Evolutionary conservation across 2,797 vertebrate genomes (phyloP), one percentile per base, ranked within the genome.

Genomic region (Sorex maritimensis): DNA sequence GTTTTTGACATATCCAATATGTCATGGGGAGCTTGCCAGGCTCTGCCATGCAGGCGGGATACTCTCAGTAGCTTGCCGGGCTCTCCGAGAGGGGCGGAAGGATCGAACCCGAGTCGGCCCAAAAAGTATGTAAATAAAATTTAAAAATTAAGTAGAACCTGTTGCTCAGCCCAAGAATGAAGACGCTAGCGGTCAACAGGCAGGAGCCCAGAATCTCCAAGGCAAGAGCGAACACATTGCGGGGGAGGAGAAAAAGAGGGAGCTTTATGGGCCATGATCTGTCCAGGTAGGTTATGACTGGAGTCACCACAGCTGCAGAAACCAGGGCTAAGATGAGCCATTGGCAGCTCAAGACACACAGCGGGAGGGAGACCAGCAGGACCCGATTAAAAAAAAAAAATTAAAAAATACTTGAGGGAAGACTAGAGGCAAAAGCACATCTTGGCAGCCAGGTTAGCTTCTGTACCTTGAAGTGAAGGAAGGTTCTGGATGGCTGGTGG

Each of bases 381-480:
- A 52, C 11, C 11, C 2, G 52, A 52, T 52, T 52, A 12, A 52
- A 82, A 26, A 49, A 26, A 49, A 38, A 61, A 4, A n/a, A 73
- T 23, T 12, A 34, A 63, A 52, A 74, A 15, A 21, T 74, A 74
- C 13, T 24, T 71, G 78, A 67, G 34, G 41, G 55, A 52, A 79
- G 67, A 23, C 3, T 13, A 17, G 28, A 26, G 28, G 52, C 5
- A 44, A 30, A 90, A 72, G 34, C 55, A 1, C 52, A 41, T 52
- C n/a, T 92, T 52, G 23, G 84, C 63, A n/a, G 41, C 23, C 78
- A 68, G 81, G 28, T 55, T 65, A 55, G 65, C 63, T 55, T 80
- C 49, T 85, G 63, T 28, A 65, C 3, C 2, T 52, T 24, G 82
- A 80, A 46, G 49, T 81, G 58, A 61, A 61, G 58, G 41, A 63